phyloP scores from a whole-genome alignment of 2,113 vertebrate species.

The Nycticorax nycticorax region DNA sequence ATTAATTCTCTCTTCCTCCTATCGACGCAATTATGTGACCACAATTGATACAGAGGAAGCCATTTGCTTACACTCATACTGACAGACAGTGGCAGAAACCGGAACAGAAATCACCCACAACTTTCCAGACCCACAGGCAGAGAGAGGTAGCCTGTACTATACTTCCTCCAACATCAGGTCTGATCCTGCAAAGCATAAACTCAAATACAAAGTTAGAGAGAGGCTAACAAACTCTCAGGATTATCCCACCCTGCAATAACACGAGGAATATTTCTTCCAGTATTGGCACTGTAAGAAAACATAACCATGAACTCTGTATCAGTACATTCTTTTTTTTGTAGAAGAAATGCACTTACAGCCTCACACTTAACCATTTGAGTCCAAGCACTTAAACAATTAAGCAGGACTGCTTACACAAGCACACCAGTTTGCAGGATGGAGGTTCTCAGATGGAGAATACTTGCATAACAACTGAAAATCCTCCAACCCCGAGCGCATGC shows the following conservation, averaged over 20 bases:
- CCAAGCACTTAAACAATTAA: background rate
- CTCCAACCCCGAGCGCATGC: background rate
- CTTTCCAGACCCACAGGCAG: background rate
- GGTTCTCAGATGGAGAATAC: background rate
- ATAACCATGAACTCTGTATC: background rate
- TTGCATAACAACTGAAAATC: background rate
- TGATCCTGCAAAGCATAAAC: background rate
- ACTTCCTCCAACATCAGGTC: background rate
- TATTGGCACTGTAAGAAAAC: background rate
- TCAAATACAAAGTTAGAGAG: background rate
- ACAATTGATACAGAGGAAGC: background rate
- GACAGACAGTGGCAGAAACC: background rate
- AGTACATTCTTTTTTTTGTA: background rate
- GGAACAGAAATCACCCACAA: background rate
- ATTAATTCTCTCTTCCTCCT: background rate
- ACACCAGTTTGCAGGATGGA: background rate
- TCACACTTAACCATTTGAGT: background rate
- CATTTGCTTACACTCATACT: background rate
- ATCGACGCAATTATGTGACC: accelerated
- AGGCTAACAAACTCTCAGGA: background rate
- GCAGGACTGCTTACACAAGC: background rate
- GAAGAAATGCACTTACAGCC: background rate
- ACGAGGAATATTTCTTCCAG: background rate
- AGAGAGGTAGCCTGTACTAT: background rate
- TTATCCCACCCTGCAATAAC: background rate